Percentiles rank a stretch among this genome's conserved stretches.
Evolutionary conservation across 2,113 vertebrate genomes (phyloP).

Genomic region (Sturnira hondurensis): DNA sequence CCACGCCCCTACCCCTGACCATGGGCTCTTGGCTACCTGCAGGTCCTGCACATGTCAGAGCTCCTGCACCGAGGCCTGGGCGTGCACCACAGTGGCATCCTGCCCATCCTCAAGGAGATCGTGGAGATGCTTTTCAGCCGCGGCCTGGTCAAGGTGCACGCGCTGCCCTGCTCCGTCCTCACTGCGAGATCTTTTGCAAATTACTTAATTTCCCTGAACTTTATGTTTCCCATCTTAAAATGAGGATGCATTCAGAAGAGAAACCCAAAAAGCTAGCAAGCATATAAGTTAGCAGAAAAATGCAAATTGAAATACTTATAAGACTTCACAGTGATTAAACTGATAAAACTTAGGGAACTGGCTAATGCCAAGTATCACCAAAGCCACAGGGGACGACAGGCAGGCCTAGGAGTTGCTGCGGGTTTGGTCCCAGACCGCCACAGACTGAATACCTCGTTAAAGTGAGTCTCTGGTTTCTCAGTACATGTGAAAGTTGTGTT

Average conservation of each 20-base stretch:
- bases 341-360: neutral
- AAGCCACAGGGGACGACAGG: fast-evolving
- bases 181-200: neutral
- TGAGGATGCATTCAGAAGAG: neutral
- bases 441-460: no score
- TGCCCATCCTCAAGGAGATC: slow-evolving; percentile 95
- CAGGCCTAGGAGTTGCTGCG: neutral
- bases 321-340: neutral
- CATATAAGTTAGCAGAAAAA: neutral
- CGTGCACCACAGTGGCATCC: slow-evolving; percentile 93
- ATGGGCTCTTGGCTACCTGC: neutral
- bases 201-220: neutral
- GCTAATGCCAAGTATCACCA: neutral
- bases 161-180: neutral
- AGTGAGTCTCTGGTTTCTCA: neutral
- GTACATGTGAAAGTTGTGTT: neutral
- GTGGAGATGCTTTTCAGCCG: slow-evolving; percentile 94
- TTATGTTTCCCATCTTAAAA: neutral
- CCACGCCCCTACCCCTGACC: fast-evolving
- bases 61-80: slow-evolving; percentile 90
- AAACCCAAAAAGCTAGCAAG: neutral
- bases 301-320: neutral
- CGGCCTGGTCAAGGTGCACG: slow-evolving; percentile 82
- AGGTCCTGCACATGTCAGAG: slow-evolving; percentile 90
- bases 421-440: neutral